These are phyloP conservation scores for Ceratina calcarata DNA, from an alignment of 1,140 invertebrate genomes.

Conservation along the genomic window DNA sequence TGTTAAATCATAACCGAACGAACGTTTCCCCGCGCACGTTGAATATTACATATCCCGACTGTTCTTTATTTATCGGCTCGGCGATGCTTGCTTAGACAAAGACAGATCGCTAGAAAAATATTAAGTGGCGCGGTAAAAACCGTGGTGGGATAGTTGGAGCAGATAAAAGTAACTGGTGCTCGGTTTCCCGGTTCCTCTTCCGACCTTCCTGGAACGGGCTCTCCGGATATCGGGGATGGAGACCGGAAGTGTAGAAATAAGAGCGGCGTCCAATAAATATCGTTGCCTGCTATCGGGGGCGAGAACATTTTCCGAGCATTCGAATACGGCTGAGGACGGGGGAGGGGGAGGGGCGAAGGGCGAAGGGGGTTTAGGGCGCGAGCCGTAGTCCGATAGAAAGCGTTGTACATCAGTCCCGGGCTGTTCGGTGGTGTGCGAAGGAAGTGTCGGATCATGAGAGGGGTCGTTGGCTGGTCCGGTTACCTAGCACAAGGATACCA, in stretches of 20 bases:
- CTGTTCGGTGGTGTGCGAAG: background rate
- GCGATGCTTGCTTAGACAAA: background rate
- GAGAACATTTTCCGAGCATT: constrained; percentile 1
- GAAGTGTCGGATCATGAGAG: constrained; percentile 29
- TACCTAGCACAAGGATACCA: constrained; percentile 36
- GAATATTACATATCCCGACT: too few species aligned
- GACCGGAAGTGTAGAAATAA: constrained; percentile 22
- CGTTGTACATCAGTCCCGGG: constrained; percentile 11
- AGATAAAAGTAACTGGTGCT: constrained; percentile 23
- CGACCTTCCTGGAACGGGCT: background rate
- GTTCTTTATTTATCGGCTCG: too few species aligned
- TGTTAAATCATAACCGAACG: background rate
- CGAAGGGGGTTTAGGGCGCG: too few species aligned
- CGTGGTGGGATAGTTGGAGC: background rate
- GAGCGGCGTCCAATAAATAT: constrained; percentile 16
- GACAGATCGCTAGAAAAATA: constrained; percentile 7
- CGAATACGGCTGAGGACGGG: constrained; percentile 2
- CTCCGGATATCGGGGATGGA: background rate
- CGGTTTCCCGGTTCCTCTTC: background rate
- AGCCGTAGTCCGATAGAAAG: constrained; percentile 50
- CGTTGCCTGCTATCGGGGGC: background rate
- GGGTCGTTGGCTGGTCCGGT: constrained; percentile 43
- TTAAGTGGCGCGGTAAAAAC: background rate
- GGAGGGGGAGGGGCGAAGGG: too few species aligned
- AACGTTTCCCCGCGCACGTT: too few species aligned